Conservation (phyloP, 2,113 vertebrate species). For the Oceanites oceanicus region DNA sequence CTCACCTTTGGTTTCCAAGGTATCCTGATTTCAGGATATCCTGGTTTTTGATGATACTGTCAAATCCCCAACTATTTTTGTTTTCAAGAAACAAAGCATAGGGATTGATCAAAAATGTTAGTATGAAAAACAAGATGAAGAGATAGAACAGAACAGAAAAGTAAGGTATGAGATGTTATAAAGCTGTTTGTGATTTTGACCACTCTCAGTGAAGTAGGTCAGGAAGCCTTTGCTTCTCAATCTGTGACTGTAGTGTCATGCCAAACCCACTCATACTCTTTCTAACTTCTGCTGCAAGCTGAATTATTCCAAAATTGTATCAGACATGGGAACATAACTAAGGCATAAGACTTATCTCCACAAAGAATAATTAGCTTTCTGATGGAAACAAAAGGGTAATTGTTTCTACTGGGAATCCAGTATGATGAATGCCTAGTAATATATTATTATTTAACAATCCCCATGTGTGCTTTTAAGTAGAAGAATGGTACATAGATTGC, state of each 20-base stretch:
- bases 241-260: not conserved
- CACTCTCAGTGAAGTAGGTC: not conserved
- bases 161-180: not conserved
- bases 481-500: not conserved
- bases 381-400: conserved; percentile 28
- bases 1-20: not conserved
- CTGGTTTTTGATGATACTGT: not conserved
- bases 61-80: not conserved
- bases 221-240: not conserved
- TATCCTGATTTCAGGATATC: not conserved
- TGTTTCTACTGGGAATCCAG: conserved; percentile 20
- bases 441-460: conserved; percentile 12
- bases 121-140: not conserved
- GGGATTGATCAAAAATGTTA: not conserved
- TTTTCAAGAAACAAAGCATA: not conserved
- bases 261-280: not conserved
- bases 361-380: not conserved
- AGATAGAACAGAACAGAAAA: not conserved
- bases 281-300: not conserved
- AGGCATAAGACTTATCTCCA: not conserved
- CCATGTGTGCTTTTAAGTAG: conserved; percentile 35
- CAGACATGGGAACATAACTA: not conserved
- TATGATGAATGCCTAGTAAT: not conserved
- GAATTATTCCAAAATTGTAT: not conserved
- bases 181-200: not conserved